These are phyloP conservation scores for Pseudachorutes palmiensis DNA, from an alignment of 1,140 invertebrate genomes.

Conservation along the genomic window DNA sequence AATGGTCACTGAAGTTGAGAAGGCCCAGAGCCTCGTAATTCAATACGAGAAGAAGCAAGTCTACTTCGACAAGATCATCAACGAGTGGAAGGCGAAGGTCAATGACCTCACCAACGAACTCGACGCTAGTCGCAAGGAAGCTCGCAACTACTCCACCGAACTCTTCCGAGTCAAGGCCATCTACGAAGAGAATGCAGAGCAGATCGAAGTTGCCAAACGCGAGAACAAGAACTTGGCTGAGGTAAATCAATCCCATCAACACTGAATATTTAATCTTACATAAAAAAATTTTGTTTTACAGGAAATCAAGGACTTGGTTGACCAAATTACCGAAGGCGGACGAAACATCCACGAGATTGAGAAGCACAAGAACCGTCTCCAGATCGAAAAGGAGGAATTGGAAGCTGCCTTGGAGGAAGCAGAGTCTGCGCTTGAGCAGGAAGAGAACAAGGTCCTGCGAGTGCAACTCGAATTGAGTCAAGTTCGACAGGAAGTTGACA, in stretches of 20 bases:
- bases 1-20: conserved; percentile 92
- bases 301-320: conserved; percentile 96
- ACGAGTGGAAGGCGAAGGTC: conserved; percentile 99
- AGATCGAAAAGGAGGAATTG: conserved; percentile 98
- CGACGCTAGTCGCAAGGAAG: conserved; percentile 85
- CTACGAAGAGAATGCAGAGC: conserved; percentile 94
- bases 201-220: conserved; percentile 88
- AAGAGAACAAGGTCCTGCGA: conserved; percentile 94
- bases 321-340: conserved; percentile 97
- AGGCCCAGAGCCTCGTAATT: conserved; percentile 87
- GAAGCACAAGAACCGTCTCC: conserved; percentile 92
- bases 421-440: conserved; percentile 95
- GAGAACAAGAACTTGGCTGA: conserved; percentile 99
- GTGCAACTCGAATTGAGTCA: conserved; percentile 94
- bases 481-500: conserved; percentile 48
- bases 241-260: conserved; percentile 28
- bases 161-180: conserved; percentile 96
- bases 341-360: conserved; percentile 97
- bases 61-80: conserved; percentile 97
- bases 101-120: conserved; percentile 93
- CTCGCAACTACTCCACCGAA: conserved; percentile 98
- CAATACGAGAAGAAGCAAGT: conserved; percentile 99
- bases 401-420: conserved; percentile 98
- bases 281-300: not conserved
- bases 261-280: not conserved